Evolutionary conservation across 1,140 invertebrate species (phyloP).

Genomic region (Heterodera carotae): DNA sequence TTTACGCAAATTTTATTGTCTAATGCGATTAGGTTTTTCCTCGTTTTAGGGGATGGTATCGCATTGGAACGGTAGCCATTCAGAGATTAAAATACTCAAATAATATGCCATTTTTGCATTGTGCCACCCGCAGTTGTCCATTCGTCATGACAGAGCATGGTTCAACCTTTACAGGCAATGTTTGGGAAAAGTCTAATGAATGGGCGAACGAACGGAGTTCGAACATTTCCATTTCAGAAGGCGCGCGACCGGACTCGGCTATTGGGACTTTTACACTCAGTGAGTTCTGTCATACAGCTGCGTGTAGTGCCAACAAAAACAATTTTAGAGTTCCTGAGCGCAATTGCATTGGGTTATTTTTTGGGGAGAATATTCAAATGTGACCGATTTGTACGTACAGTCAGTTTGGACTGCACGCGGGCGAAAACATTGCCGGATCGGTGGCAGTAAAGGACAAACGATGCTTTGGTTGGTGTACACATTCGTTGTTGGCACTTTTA

Average conservation of each 20-base stretch:
- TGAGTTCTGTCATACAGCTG: not conserved
- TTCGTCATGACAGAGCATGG: constrained; percentile 61
- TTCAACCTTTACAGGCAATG: constrained; percentile 56
- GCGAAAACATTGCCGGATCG: constrained; percentile 64
- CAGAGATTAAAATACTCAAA: constrained; percentile 11
- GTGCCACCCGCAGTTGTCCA: constrained; percentile 42
- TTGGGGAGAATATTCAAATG: not conserved
- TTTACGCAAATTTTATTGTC: not conserved
- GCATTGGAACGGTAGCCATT: constrained; percentile 42
- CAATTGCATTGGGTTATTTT: constrained; percentile 59
- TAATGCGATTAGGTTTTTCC: not conserved
- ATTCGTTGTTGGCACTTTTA: not conserved
- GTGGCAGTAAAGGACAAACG: constrained; percentile 64
- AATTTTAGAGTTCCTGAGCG: constrained; percentile 53
- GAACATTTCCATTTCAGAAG: constrained; percentile 31
- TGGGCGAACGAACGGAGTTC: not conserved
- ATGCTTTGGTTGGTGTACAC: constrained; percentile 43
- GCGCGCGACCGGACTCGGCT: constrained; percentile 57
- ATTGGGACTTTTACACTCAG: constrained; percentile 65
- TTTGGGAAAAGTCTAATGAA: too few species aligned
- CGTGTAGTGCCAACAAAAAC: not conserved
- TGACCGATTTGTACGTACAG: constrained; percentile 37
- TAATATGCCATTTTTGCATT: not conserved
- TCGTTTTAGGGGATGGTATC: constrained; percentile 50
- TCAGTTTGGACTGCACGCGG: constrained; percentile 61